Base-by-base conservation (phyloP, 2,888 invertebrate species). In the Lasioglossum oenotherae region DNA sequence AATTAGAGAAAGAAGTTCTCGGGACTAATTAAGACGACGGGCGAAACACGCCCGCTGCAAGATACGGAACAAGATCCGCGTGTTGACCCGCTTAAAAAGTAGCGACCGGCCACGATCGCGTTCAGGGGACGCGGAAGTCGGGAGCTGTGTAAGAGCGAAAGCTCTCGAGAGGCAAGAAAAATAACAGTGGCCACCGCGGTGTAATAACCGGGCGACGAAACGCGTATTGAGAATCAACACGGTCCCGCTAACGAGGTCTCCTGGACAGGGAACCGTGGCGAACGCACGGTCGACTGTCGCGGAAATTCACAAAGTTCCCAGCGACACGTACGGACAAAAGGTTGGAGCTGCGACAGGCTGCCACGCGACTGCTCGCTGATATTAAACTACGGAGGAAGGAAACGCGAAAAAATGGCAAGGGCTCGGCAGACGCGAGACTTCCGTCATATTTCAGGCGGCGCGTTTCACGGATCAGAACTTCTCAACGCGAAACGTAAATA, bases 401-500 rank as follows among this genome's bases (percentile, higher is more conserved):
- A 81, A 76, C 53, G 44, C 64, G 75, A 57, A 81, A 82, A 82
- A 85, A 89, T 69, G 69, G 79, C 4, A 53, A 23, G n/a, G 35
- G 44, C 78, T 53, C 74, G 69, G 69, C 23, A 67, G 74, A 67
- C 67, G 72, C 69, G 85, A 69, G 79, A 84, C 88, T 88, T 84
- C 78, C 88, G 86, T 89, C 85, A 83, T 91, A 90, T 88, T 92
- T 92, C 86, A 88, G 75, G 6, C 46, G 81, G 73, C 88, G 90
- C 86, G 92, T 90, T 92, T 91, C 90, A 88, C 88, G 91, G 89
- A 90, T 89, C 88, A 80, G 79, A 92, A 90, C 86, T 88, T 92
- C 82, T 74, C 81, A 80, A 82, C 87, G 84, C 78, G 79, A 64
- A 84, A 83, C 82, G 88, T 89, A 91, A 92, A 92, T 91, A 92